Base-by-base conservation (phyloP, 2,113 vertebrate genomes). In the Saguinus imperator region DNA sequence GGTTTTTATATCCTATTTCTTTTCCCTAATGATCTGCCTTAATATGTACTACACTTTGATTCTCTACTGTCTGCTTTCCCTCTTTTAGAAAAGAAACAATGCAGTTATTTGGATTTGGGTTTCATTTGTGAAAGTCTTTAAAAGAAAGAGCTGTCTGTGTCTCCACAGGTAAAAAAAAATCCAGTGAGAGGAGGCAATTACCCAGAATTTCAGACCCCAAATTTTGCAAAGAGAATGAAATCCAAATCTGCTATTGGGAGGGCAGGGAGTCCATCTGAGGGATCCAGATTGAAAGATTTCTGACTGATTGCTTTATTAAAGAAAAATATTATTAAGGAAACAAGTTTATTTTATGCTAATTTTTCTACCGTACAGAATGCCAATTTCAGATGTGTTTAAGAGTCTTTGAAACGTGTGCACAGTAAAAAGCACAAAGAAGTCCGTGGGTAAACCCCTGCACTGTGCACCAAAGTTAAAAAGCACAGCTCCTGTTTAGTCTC, bases 181-280 rank as follows among this genome's bases (percentile, higher is more conserved):
- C 70, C 72, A 23, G 76, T 58, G 76, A 95, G 50, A 91, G 40
- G 66, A 98, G 95, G 97, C 97, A 97, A 98, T 98, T 98, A 98
- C 98, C 97, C 96, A 96, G 83, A 91, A 98, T 98, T 97, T 94
- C 64, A 90, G 96, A 85, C 82, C 84, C 86, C 90, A 94, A 94
- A 97, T 96, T 92, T 89, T 94, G 97, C 91, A 98, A 98, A 98
- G 98, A 98, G 61, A 98, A 92, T 66, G 83, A 96, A 94, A 91
- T 79, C 43, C 79, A 35, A 25, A 87, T n/a, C 76, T 81, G 45
- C 87, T 61, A 45, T 6, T 12, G 68, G 68, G 61, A 91, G 35
- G 50, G 35, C 29, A 64, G 48, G 52, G 32, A 70, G 64, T 72
- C 12, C 1, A 48, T 27, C 77, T 27, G n/a, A 84, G n/a, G 50